Evolutionary conservation across 2,797 vertebrate genomes (phyloP), one percentile per base, ranked within the genome.

Genomic region (Astyanax mexicanus): DNA sequence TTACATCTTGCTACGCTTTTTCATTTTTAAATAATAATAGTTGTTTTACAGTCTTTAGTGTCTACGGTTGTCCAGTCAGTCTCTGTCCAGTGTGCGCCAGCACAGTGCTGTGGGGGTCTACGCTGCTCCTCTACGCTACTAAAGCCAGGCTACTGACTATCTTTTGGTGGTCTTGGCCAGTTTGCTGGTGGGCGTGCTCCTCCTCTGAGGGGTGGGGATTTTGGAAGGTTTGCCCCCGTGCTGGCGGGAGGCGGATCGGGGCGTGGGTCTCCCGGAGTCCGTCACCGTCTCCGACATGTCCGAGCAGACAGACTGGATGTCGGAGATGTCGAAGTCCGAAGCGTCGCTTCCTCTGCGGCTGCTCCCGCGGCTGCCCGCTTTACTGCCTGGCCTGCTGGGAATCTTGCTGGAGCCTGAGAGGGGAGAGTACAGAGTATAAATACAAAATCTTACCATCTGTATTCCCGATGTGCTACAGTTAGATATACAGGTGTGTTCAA

Each of bases 241-340:
- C 17, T 95, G 93, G 75, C 95, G 95, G 86, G 95, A 92, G 27
- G 91, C 88, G 6, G 95, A 93, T 82, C 96, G 95, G 4, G 95
- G 94, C 0, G 91, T 92, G 0, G 90, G 92, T 72, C 94, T 93
- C 72, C 89, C 84, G 0, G 94, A 84, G 60, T 95, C 94, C 9
- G 93, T 94, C 17, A 92, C 94, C 6, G 92, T 94, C 88, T 99
- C 98, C 0, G 94, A 95, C 85, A 87, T 72, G 6, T 99, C 98
- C 0, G 97, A 99, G 87, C 95, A 98, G 52, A 97, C 95, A 0
- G 98, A 99, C 86, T 97, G 96, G 89, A 99, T 99, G 88, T 99
- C 98, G 0, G 97, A 99, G 91, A 99, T 99, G 92, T 99, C 98
- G 80, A 99, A 98, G 92, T 99, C 98, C 0, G 98, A 99, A 0